Conservation (phyloP, 2,888 invertebrate genomes). For the Synanthedon andrenaeformis region DNA sequence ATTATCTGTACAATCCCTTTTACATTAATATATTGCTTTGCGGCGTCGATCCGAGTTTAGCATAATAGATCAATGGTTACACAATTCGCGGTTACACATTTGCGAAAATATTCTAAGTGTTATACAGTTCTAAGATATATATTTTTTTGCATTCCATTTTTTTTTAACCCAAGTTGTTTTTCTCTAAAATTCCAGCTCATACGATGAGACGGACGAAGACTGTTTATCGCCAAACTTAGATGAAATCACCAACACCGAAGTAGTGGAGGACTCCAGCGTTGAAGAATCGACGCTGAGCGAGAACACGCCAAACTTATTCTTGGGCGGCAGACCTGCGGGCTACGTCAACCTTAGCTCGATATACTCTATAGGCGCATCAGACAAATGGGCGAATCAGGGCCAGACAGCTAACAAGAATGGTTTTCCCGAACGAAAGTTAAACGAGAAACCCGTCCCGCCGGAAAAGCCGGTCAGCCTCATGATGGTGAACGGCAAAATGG, state of each 20-base stretch:
- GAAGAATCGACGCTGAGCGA: conserved; percentile 58
- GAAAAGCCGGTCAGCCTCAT: conserved; percentile 61
- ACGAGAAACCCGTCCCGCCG: conserved; percentile 58
- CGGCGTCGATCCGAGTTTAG: too few species aligned
- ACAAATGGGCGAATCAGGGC: conserved; percentile 31
- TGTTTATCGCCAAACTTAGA: conserved; percentile 77
- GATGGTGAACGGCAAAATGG: conserved; percentile 63
- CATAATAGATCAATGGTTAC: too few species aligned
- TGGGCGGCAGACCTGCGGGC: conserved; percentile 17
- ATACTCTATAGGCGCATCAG: conserved; percentile 46
- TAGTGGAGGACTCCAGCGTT: conserved; percentile 56
- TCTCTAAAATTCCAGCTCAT: conserved; percentile 65
- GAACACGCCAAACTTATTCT: conserved; percentile 15
- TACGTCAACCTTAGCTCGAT: conserved; percentile 63
- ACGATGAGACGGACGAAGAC: conserved; percentile 78
- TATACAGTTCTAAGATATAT: too few species aligned
- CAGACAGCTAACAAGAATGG: conserved; percentile 29
- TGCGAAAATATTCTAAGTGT: too few species aligned
- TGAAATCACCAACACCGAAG: conserved; percentile 66
- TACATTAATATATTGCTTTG: too few species aligned
- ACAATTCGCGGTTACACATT: too few species aligned
- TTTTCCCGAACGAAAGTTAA: conserved; percentile 36
- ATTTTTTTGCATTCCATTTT: too few species aligned
- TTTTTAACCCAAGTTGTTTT: not conserved
- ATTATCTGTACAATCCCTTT: too few species aligned